Evolutionary conservation across 2,113 vertebrate species (phyloP), one percentile per base, ranked within the genome.

Genomic region (Catagonus wagneri): DNA sequence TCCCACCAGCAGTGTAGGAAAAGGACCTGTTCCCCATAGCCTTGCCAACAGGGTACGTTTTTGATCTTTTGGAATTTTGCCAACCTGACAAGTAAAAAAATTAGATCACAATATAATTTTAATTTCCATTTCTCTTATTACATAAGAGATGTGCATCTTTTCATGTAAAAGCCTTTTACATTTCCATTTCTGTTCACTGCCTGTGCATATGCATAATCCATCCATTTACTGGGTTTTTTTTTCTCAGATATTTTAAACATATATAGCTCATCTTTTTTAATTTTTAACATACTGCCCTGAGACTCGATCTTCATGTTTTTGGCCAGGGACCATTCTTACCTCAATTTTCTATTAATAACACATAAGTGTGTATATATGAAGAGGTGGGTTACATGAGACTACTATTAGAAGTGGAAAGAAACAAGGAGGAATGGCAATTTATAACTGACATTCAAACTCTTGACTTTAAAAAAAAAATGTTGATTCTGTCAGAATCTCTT

Each of bases 71-170:
- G 75, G 79, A 96, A 15, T 95, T 92, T 95, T 96, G 85, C 96
- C 93, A 97, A 95, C 94, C 96, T 93, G 92, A 89, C 96, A 95
- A 95, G 83, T 80, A 61, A 95, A 96, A 96, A 96, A 95, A 86
- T 39, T 58, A 44, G 44, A 94, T 96, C 78, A 25, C 69, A 76
- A 54, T 68, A 6, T 63, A 95, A 86, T 89, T 97, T 96, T 74
- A 71, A 95, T 93, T 95, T 94, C 71, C 58, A 89, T 86, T 93
- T 96, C 58, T 93, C 76, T 96, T 94, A 80, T 91, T 96, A 95
- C 92, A 54, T 61, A 93, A 87, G 58, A 94, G 8, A 89, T 84
- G 13, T 93, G 4, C 60, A 93, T 96, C 44, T 95, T 96, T 97
- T 91, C 60, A 90, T 75, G 63, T 56, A 79, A 93, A 54, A 78